Evolutionary conservation across 2,797 vertebrate species (phyloP).

Genomic region (Anableps anableps): DNA sequence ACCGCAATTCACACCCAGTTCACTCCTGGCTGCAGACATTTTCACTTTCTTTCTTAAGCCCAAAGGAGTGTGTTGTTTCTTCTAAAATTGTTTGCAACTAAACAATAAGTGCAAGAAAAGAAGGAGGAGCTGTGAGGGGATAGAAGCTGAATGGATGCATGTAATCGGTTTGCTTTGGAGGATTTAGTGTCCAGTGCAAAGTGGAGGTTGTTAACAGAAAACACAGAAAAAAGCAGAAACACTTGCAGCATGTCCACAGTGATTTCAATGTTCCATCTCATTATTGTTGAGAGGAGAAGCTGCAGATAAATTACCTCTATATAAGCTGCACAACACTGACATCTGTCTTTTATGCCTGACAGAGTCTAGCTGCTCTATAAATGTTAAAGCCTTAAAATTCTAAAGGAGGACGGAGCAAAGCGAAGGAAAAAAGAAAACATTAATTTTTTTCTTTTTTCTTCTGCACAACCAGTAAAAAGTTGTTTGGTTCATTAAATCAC

Average conservation of each 20-base stretch:
- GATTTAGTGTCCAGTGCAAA: background rate
- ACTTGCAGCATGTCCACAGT: background rate
- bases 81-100: background rate
- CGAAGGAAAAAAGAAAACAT: background rate
- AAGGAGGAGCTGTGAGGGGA: background rate
- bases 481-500: background rate
- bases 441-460: background rate
- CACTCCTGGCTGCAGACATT: background rate
- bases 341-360: conserved; percentile 1
- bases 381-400: background rate
- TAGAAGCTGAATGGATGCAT: background rate
- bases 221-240: background rate
- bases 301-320: background rate
- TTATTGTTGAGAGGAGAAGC: background rate
- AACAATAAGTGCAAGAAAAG: background rate
- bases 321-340: background rate
- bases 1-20: background rate
- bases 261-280: conserved; percentile 2
- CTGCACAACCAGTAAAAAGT: background rate
- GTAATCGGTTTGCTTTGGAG: background rate
- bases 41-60: background rate
- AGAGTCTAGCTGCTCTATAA: background rate
- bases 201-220: background rate
- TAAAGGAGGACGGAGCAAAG: background rate
- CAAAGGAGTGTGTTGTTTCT: background rate